Conservation (phyloP, 2,797 vertebrate genomes). For the Pelodytes ibericus region DNA sequence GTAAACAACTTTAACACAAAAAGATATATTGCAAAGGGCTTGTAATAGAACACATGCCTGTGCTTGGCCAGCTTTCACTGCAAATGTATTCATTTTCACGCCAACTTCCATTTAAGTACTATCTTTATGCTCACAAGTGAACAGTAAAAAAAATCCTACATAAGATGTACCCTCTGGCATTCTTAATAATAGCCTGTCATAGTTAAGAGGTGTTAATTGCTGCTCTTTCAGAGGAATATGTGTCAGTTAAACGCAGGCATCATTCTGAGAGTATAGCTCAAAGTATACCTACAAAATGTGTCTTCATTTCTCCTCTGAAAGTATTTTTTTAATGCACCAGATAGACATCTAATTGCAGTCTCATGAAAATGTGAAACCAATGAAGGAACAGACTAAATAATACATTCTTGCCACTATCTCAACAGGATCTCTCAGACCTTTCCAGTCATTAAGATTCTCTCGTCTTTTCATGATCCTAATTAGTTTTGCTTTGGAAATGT, state of each 20-base stretch:
- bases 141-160: conserved; percentile 3
- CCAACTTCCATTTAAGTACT: neutral
- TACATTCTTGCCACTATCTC: neutral
- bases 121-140: conserved; percentile 2
- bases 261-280: conserved; percentile 5
- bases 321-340: neutral
- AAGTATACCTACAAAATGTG: conserved; percentile 14
- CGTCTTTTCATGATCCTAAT: neutral
- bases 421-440: neutral
- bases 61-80: too few relatives aligned
- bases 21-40: too few relatives aligned
- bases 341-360: neutral
- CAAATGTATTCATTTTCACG: too few relatives aligned
- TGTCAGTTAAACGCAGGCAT: conserved; percentile 18
- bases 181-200: conserved; percentile 39
- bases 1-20: too few relatives aligned
- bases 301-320: neutral
- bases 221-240: conserved; percentile 11
- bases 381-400: neutral
- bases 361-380: neutral
- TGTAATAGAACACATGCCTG: too few relatives aligned
- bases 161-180: neutral
- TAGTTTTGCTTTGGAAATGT: neutral
- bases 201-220: conserved; percentile 30
- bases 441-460: neutral